Evolutionary conservation across 2,113 vertebrate genomes (phyloP).

Genomic region (Phrynosoma platyrhinos): DNA sequence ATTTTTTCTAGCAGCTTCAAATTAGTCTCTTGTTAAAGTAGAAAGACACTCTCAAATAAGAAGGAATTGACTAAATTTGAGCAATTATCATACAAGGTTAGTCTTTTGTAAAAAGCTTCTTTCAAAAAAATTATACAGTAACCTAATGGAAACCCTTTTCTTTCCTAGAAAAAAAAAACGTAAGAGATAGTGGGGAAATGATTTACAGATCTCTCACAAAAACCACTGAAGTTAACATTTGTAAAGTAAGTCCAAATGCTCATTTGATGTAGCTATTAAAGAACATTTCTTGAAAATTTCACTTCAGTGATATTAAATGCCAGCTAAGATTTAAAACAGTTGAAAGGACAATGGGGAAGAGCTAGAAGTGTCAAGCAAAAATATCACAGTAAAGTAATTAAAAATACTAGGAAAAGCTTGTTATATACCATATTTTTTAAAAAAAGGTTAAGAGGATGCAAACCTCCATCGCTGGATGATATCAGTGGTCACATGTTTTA

Average conservation of each 20-base stretch:
- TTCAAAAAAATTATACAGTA: background rate
- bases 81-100: background rate
- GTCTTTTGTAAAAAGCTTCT: background rate
- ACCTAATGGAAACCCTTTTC: background rate
- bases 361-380: background rate
- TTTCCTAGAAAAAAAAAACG: background rate
- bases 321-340: constrained; percentile 6
- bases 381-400: constrained; percentile 1
- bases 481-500: background rate
- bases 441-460: constrained; percentile 1
- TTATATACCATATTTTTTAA: background rate
- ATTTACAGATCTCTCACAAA: background rate
- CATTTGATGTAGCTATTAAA: background rate
- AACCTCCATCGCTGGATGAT: constrained; percentile 3
- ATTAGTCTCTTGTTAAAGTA: background rate
- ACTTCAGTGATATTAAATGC: constrained; percentile 1
- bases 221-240: constrained; percentile 8
- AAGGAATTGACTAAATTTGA: background rate
- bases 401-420: background rate
- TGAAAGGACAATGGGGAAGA: background rate
- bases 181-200: background rate
- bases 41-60: background rate
- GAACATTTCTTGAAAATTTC: background rate
- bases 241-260: background rate
- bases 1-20: background rate